phyloP scores from a whole-genome alignment of 2,113 vertebrate genomes.

The Macroglossus sobrinus region DNA sequence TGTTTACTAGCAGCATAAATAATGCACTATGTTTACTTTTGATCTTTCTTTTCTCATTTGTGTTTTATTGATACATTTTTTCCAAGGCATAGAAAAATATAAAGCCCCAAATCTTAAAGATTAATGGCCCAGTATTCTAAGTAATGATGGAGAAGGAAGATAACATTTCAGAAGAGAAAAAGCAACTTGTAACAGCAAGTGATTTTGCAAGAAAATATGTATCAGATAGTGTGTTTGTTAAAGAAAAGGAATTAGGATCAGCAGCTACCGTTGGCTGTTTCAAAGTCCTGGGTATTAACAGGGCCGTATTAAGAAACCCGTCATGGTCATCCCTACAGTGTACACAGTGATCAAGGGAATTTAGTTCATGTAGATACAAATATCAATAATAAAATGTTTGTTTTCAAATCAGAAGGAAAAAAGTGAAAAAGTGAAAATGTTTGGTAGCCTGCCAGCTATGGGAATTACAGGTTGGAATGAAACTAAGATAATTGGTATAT shows the following conservation, averaged over 20 bases:
- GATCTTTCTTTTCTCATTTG: slow-evolving; percentile 24
- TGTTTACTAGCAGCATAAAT: slow-evolving; percentile 6
- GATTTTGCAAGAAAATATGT: not conserved
- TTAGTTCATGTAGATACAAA: not conserved
- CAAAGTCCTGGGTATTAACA: not conserved
- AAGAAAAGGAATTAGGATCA: not conserved
- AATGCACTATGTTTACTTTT: slow-evolving; percentile 10
- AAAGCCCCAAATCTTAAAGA: not conserved
- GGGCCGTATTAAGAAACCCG: not conserved
- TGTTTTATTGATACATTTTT: not conserved
- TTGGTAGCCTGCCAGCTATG: not conserved
- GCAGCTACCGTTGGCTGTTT: not conserved
- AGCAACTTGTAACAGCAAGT: slow-evolving; percentile 11
- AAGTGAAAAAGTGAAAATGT: slow-evolving; percentile 14
- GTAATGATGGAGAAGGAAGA: not conserved
- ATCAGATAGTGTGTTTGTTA: not conserved
- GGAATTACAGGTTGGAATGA: slow-evolving; percentile 40
- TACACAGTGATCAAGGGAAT: slow-evolving; percentile 16
- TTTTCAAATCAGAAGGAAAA: slow-evolving; percentile 43
- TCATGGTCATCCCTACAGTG: not conserved
- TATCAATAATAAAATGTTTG: slow-evolving; percentile 21
- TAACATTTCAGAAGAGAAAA: slow-evolving; percentile 36
- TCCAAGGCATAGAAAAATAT: not conserved
- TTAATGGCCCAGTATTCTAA: not conserved
- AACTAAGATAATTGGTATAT: slow-evolving; percentile 17